phyloP scores from a whole-genome alignment of 2,888 invertebrate species.

The Cenopis cana region DNA sequence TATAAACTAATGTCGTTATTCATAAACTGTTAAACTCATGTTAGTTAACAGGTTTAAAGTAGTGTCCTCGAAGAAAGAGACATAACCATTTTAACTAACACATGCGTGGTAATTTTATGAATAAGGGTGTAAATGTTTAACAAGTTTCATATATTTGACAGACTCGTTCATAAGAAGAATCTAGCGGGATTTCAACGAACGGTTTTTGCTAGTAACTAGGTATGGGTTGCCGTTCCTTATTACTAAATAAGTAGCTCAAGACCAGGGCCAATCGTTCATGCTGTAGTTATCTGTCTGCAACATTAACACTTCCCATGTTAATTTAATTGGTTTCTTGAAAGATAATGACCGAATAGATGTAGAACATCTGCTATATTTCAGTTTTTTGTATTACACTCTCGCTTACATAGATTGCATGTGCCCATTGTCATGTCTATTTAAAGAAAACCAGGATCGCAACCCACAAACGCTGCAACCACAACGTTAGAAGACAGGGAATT shows the following conservation, averaged over 20 bases:
- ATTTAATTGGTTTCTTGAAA: not conserved
- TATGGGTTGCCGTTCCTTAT: constrained; percentile 66
- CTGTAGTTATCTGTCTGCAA: constrained; percentile 16
- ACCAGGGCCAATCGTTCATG: constrained; percentile 18
- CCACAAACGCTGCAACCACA: constrained; percentile 78
- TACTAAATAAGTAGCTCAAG: constrained; percentile 1
- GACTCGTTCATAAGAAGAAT: not conserved
- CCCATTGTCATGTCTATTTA: constrained; percentile 39
- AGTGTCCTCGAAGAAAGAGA: not conserved
- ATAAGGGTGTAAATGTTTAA: constrained; percentile 3
- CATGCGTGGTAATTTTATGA: not conserved
- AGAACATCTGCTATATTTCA: not conserved
- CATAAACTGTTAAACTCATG: constrained; percentile 15
- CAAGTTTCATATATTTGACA: constrained; percentile 6
- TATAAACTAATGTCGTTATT: constrained; percentile 34
- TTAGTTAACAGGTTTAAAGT: constrained; percentile 10
- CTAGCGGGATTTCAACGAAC: constrained; percentile 20
- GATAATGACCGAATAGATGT: not conserved
- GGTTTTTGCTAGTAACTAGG: constrained; percentile 65
- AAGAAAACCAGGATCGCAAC: constrained; percentile 66
- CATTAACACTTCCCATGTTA: constrained; percentile 24
- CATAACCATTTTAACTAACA: not conserved
- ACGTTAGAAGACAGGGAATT: constrained; percentile 39
- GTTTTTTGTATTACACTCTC: not conserved
- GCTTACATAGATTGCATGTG: constrained; percentile 47